phyloP scores from a whole-genome alignment of 1,140 invertebrate genomes.

The Luehdorfia chinensis region DNA sequence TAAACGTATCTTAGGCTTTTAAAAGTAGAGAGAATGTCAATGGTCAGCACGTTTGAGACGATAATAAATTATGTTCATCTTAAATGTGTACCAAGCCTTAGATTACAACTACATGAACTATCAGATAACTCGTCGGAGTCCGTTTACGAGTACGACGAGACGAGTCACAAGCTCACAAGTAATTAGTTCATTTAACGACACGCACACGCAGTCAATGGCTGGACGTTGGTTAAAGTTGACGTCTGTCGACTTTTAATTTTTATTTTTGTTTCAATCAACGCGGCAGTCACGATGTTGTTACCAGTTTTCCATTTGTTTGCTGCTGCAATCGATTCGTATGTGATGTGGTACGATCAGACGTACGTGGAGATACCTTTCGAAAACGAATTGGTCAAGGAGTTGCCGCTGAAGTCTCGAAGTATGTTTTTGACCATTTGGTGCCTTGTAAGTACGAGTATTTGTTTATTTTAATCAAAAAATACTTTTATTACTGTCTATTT shows the following conservation, averaged over 20 bases:
- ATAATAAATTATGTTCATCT: too few relatives aligned
- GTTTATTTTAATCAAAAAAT: conserved; percentile 3
- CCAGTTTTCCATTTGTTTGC: conserved; percentile 45
- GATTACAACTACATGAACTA: background rate
- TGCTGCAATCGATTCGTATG: conserved; percentile 34
- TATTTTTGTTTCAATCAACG: conserved; percentile 18
- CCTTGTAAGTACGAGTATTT: conserved; percentile 43
- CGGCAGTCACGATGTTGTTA: conserved; percentile 35
- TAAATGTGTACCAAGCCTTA: too few relatives aligned
- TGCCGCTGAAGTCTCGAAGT: conserved; percentile 32
- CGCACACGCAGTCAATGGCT: background rate
- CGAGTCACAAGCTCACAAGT: too few relatives aligned
- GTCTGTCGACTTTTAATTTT: conserved; percentile 17
- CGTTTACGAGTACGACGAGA: too few relatives aligned
- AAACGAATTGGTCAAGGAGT: conserved; percentile 28
- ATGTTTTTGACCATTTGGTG: conserved; percentile 60
- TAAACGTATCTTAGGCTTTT: too few relatives aligned
- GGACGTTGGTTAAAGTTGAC: background rate
- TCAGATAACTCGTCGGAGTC: too few relatives aligned
- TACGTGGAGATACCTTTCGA: conserved; percentile 46
- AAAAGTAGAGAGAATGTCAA: too few relatives aligned
- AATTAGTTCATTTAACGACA: background rate
- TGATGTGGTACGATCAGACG: conserved; percentile 51
- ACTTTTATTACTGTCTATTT: too few relatives aligned
- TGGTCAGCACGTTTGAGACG: too few relatives aligned